Evolutionary conservation across 2,113 vertebrate species (phyloP).

Genomic region (Nerophis ophidion): DNA sequence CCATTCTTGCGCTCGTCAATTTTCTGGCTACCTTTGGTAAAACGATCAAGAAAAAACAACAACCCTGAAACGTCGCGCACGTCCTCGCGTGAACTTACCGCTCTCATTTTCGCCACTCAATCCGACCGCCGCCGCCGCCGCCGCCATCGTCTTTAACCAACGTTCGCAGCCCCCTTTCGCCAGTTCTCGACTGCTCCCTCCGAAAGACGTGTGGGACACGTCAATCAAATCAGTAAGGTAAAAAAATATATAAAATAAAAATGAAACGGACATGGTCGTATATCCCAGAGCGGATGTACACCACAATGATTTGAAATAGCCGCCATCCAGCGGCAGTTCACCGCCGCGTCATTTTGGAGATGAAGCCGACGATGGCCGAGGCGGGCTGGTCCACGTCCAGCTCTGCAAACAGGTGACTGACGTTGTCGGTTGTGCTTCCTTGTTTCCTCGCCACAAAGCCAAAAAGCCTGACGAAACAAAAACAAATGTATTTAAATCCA

Average conservation of each 20-base stretch:
- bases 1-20: constrained; percentile 61
- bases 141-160: constrained; percentile 52
- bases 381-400: constrained; percentile 89
- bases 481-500: no score
- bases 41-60: constrained; percentile 62
- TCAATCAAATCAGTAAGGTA: constrained; percentile 52
- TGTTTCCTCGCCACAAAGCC: constrained; percentile 96
- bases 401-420: constrained; percentile 96
- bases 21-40: constrained; percentile 73
- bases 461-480: constrained; percentile 76
- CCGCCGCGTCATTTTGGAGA: constrained; percentile 93
- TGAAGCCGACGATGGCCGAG: constrained; percentile 88
- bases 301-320: constrained; percentile 32
- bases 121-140: constrained; percentile 29
- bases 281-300: constrained; percentile 47
- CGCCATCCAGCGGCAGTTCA: constrained; percentile 64
- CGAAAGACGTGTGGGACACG: constrained; percentile 30
- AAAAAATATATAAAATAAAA: constrained; percentile 46
- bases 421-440: constrained; percentile 96
- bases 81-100: constrained; percentile 45
- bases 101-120: constrained; percentile 19
- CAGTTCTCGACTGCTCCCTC: constrained; percentile 74
- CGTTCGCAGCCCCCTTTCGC: constrained; percentile 73
- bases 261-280: constrained; percentile 29
- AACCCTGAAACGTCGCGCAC: constrained; percentile 58